Evolutionary conservation across 53 echinoderm and acorn worm genomes (phyloP).

Genomic region (Echinarachnius parma): DNA sequence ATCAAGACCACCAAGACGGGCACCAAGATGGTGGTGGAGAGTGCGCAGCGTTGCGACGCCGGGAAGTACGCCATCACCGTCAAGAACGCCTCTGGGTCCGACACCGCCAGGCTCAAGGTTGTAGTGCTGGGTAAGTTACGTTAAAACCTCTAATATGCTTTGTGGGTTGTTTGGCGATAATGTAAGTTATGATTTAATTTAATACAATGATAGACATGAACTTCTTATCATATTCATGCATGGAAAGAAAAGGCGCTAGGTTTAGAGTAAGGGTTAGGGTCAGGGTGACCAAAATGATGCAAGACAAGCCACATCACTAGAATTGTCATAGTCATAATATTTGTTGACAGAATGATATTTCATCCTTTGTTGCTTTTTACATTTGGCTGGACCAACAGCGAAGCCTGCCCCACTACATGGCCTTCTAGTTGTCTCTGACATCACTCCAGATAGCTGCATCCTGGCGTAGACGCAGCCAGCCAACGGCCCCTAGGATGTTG

Average conservation of each 20-base stretch:
- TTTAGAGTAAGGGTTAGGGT: no score
- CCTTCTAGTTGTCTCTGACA: constrained; percentile 71
- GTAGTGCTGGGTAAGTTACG: constrained; percentile 65
- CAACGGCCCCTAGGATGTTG: constrained; percentile 76
- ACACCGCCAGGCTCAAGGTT: constrained; percentile 81
- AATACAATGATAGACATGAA: not conserved
- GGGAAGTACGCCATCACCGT: constrained; percentile 78
- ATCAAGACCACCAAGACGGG: constrained; percentile 66
- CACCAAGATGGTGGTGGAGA: constrained; percentile 73
- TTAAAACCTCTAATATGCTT: not conserved
- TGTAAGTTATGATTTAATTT: not conserved
- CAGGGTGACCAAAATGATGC: no score
- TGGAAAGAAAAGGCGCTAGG: no score
- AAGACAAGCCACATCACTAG: no score
- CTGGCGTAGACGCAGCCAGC: constrained; percentile 83
- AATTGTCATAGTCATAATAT: no score
- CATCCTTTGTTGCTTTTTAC: no score
- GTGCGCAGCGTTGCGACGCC: constrained; percentile 65
- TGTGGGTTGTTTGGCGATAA: not conserved
- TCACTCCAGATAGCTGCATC: constrained; percentile 65
- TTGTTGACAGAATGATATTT: no score
- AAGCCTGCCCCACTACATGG: no score
- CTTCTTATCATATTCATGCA: not conserved
- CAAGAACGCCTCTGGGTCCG: constrained; percentile 83
- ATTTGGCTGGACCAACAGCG: no score